Base-by-base conservation (phyloP, 2,888 invertebrate genomes). In the Drosophila meridionalis region DNA sequence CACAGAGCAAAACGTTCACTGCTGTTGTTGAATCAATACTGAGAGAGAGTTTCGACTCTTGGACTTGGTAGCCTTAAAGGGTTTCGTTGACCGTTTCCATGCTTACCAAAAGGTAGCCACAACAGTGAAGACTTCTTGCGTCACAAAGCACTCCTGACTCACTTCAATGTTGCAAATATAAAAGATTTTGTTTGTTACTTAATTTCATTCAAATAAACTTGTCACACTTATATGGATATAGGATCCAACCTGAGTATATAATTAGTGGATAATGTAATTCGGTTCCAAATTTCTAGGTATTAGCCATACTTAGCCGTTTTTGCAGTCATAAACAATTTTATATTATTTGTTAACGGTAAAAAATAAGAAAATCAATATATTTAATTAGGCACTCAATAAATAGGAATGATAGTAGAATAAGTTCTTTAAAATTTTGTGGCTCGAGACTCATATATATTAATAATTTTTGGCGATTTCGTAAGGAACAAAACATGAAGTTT, bases 21-120 rank as follows among this genome's bases (percentile, higher is more conserved):
- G 59, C 53, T 48, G 80, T 68, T 74, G 81, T 88, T 83, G 69
- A 78, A 90, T 91, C 87, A 87, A 91, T 91, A 91, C 87, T 91
- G 77, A 62, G 4, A 7, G 47, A 14, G n/a, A 62, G 74, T 76
- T 66, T 20, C 34, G 26, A 36, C 59, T 43, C 42, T 38, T 72
- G 38, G 34, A 59, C 52, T 14, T 69, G 60, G 66, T 79, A 74
- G 71, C 65, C 74, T 53, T 55, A 8, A 40, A 53, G 7, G 48
- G n/a, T 57, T 36, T 66, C 34, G 50, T 40, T 52, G 47, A 55
- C 20, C 67, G 90, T 90, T 90, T 76, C 83, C 80, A 83, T 79
- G 83, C 69, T 63, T 69, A 91, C 88, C 78, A 55, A 56, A 36
- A 26, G 12, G 38, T 60, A 45, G 59, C 68, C 82, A 83, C 65